Evolutionary conservation across 2,797 vertebrate species (phyloP), one percentile per base, ranked within the genome.

Genomic region (Poeciliopsis infans): DNA sequence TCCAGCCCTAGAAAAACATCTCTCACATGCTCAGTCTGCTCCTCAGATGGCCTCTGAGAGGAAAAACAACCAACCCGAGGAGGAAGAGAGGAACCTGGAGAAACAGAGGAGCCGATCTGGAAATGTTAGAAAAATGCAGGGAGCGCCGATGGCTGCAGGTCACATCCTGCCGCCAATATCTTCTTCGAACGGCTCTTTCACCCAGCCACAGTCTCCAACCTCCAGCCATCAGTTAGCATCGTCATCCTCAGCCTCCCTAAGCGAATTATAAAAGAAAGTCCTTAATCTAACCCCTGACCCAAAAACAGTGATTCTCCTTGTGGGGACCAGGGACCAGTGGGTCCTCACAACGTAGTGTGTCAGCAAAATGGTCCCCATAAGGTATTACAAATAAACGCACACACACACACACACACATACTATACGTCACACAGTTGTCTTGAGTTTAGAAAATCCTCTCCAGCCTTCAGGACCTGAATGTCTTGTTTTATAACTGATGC

Each of bases 101-200:
- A 7, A 59, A 0, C 36, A n/a, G 64, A 4, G 18, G 72, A 46
- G 49, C 75, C 31, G 13, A 72, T 31, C 45, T 7, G 70, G 78
- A 4, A 72, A 47, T 2, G 79, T 53, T 0, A 82, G 83, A 61
- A 87, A 1, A 59, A 13, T 6, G 6, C 71, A 73, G 73, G 71
- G 69, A 23, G 57, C 31, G 0, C 0, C 92, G 75, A 95, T 92
- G 72, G 74, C 92, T 0, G 71, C 86, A 2, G 92, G 94, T 78
- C 91, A 94, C 0, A 74, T 93, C 45, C 85, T 97, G 46, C 96
- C 96, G 18, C 95, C 95, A 1, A 93, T 95, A 13, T 74, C 89
- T 55, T 41, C 84, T 23, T 84, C 91, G 0, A 23, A 41, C 10
- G 13, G 76, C n/a, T 86, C 91, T 13, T 1, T 23, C 41, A 80